A percentile compares a stretch with the other conserved stretches of the same genome.
Evolutionary conservation across 2,113 vertebrate species (phyloP).

Genomic region (Xyrauchen texanus): DNA sequence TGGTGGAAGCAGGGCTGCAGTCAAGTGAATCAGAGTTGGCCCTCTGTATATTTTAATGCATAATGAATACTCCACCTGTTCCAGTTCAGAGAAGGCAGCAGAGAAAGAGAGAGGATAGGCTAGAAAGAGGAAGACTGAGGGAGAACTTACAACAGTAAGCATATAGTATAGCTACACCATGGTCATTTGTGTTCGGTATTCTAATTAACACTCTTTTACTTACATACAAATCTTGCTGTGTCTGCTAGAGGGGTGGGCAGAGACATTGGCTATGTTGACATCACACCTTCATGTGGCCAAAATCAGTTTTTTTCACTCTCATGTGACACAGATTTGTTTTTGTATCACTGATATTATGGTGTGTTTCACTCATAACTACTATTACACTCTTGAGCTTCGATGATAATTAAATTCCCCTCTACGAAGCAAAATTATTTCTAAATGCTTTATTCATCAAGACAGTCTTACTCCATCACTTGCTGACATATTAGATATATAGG

Average conservation of each 20-base stretch:
- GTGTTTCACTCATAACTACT: too few relatives aligned
- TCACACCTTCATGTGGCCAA: too few relatives aligned
- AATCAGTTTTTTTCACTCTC: too few relatives aligned
- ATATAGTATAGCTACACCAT: slow-evolving; percentile 57
- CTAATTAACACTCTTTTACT: slow-evolving; percentile 73
- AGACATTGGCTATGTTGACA: not conserved
- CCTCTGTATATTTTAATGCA: slow-evolving; percentile 69
- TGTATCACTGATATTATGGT: too few relatives aligned
- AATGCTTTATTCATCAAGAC: too few relatives aligned
- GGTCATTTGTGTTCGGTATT: slow-evolving; percentile 66
- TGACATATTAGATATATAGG: too few relatives aligned
- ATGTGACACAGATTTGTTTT: too few relatives aligned
- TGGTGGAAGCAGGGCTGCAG: slow-evolving; percentile 53
- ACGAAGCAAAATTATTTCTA: too few relatives aligned
- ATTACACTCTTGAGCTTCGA: too few relatives aligned
- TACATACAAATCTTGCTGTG: slow-evolving; percentile 68
- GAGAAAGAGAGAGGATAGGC: slow-evolving; percentile 20
- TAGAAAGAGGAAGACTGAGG: slow-evolving; percentile 29
- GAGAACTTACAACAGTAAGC: not conserved
- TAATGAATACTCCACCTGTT: slow-evolving; percentile 74
- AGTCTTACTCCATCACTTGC: too few relatives aligned
- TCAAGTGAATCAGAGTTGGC: slow-evolving; percentile 59
- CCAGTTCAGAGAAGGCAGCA: slow-evolving; percentile 45
- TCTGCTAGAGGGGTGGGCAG: slow-evolving; percentile 51
- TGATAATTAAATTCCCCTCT: too few relatives aligned